Evolutionary conservation across 1,140 invertebrate species (phyloP), one percentile per base, ranked within the genome.

Genomic region (Drosophila nebulosa): DNA sequence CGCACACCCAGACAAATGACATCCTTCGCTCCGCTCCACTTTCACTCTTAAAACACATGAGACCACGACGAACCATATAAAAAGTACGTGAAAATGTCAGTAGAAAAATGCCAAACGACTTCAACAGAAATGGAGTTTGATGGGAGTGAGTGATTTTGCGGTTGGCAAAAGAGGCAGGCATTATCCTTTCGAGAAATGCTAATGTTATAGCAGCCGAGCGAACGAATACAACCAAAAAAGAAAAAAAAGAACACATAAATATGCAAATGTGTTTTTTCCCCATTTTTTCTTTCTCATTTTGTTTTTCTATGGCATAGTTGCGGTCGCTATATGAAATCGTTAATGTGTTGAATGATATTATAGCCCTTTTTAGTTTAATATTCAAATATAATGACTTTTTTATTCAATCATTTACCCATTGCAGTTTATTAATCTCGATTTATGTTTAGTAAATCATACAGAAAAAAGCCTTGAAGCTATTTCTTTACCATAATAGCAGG

Each of bases 181-280:
- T 86, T 86, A 86, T 88, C 78, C 81, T 81, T 86, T 86, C 81
- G 50, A 69, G 51, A 75, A 86, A 86, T 86, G 81, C 83, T 81
- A 86, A 86, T 86, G 81, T 78, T 80, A 76, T 66, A 69, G 74
- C 66, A 39, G 58, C 21, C 51, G 22, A 16, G 68, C 58, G 9
- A 64, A 42, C 55, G 26, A 67, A 69, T 64, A 75, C 68, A 74
- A 77, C 77, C 81, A 53, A 85, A 85, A 85, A 78, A 46, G 7
- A 18, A 6, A 18, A 16, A 39, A 21, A 46, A 46, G 21, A 46
- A 46, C 63, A 81, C 65, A 88, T 79, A 88, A 88, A 88, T 89
- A 88, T 88, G 83, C 75, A 88, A 88, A 88, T 86, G 71, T 76
- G 83, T 51, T 72, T 76, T 74, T 59, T 61, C 39, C 24, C 46